phyloP scores from a whole-genome alignment of 2,888 invertebrate genomes.

The Oxystoma pomonae region DNA sequence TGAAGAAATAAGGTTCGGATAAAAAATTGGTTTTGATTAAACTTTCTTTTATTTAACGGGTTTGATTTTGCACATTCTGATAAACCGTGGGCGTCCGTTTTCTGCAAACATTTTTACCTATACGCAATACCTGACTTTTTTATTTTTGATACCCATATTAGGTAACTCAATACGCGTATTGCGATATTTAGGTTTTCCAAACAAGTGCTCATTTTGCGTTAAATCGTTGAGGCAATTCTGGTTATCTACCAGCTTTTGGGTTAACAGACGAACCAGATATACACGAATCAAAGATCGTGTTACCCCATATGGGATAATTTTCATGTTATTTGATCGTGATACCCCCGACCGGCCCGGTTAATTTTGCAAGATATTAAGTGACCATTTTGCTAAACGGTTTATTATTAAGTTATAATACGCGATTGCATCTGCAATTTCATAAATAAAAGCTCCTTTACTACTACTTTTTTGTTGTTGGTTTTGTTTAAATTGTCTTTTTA shows the following conservation, averaged over 20 bases:
- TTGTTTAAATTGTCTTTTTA: too few species aligned
- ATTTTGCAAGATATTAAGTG: too few species aligned
- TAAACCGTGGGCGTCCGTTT: too few species aligned
- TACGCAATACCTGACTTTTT: too few species aligned
- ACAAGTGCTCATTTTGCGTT: constrained; percentile 19
- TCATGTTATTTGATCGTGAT: not conserved
- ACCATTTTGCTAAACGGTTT: not conserved
- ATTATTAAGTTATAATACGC: not conserved
- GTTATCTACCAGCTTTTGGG: constrained; percentile 11
- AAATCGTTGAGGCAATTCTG: constrained; percentile 37
- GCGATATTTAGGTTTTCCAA: not conserved
- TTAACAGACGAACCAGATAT: not conserved
- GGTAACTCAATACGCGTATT: constrained; percentile 14
- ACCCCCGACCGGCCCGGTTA: not conserved
- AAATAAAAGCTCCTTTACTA: too few species aligned
- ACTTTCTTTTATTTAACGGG: too few species aligned
- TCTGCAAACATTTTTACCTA: too few species aligned
- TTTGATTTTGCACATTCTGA: too few species aligned
- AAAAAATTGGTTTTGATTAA: too few species aligned
- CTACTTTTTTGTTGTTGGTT: too few species aligned
- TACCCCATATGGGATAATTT: constrained; percentile 1
- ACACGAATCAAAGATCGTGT: not conserved
- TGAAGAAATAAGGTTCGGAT: too few species aligned
- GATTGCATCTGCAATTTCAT: too few species aligned
- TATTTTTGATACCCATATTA: constrained; percentile 12